Evolutionary conservation across 2,113 vertebrate species (phyloP), one percentile per base, ranked within the genome.

Genomic region (Galeopterus variegatus): DNA sequence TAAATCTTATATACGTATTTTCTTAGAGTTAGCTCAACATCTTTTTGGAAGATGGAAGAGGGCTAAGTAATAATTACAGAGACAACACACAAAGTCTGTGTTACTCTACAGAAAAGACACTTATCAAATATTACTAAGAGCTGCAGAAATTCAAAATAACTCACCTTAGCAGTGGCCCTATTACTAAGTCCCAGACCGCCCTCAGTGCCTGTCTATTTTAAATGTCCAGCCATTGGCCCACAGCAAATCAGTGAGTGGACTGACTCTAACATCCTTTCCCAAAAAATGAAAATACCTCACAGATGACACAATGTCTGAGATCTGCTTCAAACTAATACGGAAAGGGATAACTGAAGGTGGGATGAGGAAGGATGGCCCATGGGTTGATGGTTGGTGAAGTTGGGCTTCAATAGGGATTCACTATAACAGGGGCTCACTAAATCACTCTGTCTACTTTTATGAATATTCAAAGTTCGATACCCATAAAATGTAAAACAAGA

Each of bases 101-200:
- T 82, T 65, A 79, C 4, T 48, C 26, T 33, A 33, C 12, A 33
- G 24, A 86, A 19, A n/a, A 89, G 21, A 69, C n/a, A 48, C 17
- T 81, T 23, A 77, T n/a, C 73, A 69, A 62, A 36, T 31, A 62
- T 85, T 36, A 50, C 14, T 56, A 28, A 90, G 41, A 79, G 31
- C 36, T 67, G 7, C 73, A 90, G 92, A 90, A 72, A 89, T 77
- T 75, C 62, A 36, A 77, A 93, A 33, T 54, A 33, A 76, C 4
- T 64, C 54, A 60, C 24, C 7, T 21, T 26, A 10, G 41, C 75
- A 93, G 54, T 4, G 31, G 41, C 15, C 77, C 21, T 5, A 24
- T 28, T 31, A 31, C 56, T 8, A 18, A 73, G n/a, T 9, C 48
- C 76, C 31, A 21, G 26, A 17, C 33, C 1, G 28, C 56, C 72